A percentile compares a stretch with the other conserved stretches of the same genome.
phyloP scores from a whole-genome alignment of 2,113 vertebrate species.

The Myrmophylax atrothorax region DNA sequence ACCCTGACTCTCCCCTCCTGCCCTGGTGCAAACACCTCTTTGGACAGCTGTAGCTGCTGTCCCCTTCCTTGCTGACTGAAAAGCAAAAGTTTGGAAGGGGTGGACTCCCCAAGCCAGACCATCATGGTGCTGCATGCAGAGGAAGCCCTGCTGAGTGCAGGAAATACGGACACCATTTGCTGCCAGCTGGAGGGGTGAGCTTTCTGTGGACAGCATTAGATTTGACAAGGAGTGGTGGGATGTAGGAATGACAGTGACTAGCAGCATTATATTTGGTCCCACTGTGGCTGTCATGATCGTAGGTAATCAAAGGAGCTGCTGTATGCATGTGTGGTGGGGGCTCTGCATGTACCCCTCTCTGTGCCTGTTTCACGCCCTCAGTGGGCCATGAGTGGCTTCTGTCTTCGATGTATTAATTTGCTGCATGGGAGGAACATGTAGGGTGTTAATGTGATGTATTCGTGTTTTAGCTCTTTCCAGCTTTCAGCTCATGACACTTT shows the following conservation, averaged over 20 bases:
- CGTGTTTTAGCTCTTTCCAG: not conserved
- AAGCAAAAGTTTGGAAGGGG: too few relatives aligned
- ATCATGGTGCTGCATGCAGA: accelerated
- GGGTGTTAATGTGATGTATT: not conserved
- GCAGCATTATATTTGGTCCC: not conserved
- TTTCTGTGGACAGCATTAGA: not conserved
- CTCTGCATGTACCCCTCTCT: not conserved
- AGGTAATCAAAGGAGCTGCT: not conserved
- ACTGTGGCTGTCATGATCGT: not conserved
- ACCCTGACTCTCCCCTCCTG: not conserved
- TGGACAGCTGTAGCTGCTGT: not conserved
- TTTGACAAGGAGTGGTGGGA: not conserved
- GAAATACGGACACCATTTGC: not conserved
- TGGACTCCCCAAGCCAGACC: too few relatives aligned
- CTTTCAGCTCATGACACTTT: conserved; percentile 2
- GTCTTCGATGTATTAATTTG: not conserved
- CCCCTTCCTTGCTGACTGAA: not conserved
- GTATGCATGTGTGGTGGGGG: not conserved
- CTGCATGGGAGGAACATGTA: conserved; percentile 4
- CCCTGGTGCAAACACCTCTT: not conserved
- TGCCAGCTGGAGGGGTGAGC: not conserved
- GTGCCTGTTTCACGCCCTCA: not conserved
- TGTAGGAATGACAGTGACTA: not conserved
- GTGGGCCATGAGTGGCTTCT: not conserved
- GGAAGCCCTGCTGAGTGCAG: not conserved